Evolutionary conservation across 2,113 vertebrate genomes (phyloP), one percentile per base, ranked within the genome.

Genomic region (Mungos mungo): DNA sequence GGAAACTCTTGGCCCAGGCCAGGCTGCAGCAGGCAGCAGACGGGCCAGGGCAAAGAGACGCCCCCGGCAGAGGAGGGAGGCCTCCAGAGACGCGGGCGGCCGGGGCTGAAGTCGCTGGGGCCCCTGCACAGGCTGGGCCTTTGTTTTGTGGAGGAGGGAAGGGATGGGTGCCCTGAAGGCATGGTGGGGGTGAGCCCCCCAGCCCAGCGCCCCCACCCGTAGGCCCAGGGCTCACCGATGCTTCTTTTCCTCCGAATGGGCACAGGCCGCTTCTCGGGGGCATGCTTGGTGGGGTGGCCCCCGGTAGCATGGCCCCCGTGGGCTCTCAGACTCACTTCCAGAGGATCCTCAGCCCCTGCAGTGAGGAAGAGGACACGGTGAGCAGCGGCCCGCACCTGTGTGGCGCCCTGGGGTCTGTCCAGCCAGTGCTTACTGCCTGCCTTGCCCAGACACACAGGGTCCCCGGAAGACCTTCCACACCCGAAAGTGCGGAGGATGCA

Each of bases 201-300:
- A 2, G 74, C 11, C 21, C 41, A 27, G 63, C 13, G 29, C 74
- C 27, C 68, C 50, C 29, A 3, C 25, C 41, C 27, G 3, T 8
- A 2, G 19, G 31, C 31, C n/a, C 11, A 27, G 3, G 4, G 83
- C 99, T 99, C 99, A 99, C 99, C 99, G 9, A 99, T 98, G 96
- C 99, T 99, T 98, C 99, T 99, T 98, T 99, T 99, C 97, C 99
- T 99, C 97, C 99, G 99, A 98, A 99, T 98, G 80, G 99, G 98
- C 98, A 99, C 99, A 9, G 99, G 99, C 97, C 98, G 99, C 98
- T 99, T 99, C 98, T 99, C 99, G 68, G 99, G 99, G 15, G 97
- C 98, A 98, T 99, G 99, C 98, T 98, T 99, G 66, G 98, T 95
- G 79, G 98, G 93, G 27, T 99, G 99, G 97, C 99, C 98, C 89